These are phyloP conservation scores for Anthonomus grandis DNA, from an alignment of 1,140 invertebrate species.

Conservation along the genomic window DNA sequence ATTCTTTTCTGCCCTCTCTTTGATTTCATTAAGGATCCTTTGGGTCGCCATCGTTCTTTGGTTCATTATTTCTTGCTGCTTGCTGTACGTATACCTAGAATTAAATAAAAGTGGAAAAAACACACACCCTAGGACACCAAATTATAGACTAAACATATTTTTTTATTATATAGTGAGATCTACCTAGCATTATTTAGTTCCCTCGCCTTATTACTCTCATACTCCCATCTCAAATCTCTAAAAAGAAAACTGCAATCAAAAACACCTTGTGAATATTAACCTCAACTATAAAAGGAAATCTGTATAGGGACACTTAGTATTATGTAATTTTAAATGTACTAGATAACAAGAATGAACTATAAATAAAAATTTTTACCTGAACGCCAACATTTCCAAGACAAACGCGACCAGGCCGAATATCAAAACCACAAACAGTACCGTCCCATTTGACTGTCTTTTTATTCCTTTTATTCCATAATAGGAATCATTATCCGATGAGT, in stretches of 20 bases:
- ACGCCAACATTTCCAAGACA: slow-evolving; percentile 54
- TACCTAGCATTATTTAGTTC: too few relatives aligned
- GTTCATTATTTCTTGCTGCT: slow-evolving; percentile 50
- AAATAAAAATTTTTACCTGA: slow-evolving; percentile 58
- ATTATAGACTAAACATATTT: too few relatives aligned
- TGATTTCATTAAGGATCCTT: slow-evolving; percentile 50
- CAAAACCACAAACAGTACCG: slow-evolving; percentile 54
- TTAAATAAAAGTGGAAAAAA: neutral
- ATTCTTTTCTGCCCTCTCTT: slow-evolving; percentile 51
- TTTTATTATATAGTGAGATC: too few relatives aligned
- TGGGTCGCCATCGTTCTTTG: slow-evolving; percentile 50
- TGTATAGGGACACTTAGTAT: too few relatives aligned
- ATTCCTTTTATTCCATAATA: slow-evolving; percentile 61
- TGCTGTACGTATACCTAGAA: slow-evolving; percentile 41
- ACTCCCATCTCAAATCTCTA: too few relatives aligned
- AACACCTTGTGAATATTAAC: neutral
- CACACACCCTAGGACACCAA: neutral
- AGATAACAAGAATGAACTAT: too few relatives aligned
- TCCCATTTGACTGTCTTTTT: slow-evolving; percentile 55
- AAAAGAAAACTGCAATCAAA: neutral
- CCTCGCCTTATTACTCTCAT: too few relatives aligned
- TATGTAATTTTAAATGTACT: too few relatives aligned
- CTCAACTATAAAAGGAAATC: too few relatives aligned
- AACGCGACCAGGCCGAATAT: slow-evolving; percentile 53
- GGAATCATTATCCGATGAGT: slow-evolving; percentile 42